Conservation (phyloP, 1,140 invertebrate species). For the Leptinotarsa defecta region DNA sequence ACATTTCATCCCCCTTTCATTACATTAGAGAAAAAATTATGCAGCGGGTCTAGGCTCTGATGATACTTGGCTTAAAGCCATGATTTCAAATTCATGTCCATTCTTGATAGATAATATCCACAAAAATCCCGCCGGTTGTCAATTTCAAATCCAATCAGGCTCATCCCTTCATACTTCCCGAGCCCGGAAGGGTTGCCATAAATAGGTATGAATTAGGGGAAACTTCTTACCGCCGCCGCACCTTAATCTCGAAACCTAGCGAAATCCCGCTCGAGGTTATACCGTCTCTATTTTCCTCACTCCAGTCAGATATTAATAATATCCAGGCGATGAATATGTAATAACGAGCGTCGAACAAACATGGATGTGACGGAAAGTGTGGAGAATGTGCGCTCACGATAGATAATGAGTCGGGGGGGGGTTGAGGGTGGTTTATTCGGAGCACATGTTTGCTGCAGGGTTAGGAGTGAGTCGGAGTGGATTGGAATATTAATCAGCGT, state of each 20-base stretch:
- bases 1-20: no score
- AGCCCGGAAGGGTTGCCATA: neutral
- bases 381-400: neutral
- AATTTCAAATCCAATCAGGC: no score
- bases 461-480: no score
- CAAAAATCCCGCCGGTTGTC: no score
- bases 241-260: neutral
- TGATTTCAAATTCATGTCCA: no score
- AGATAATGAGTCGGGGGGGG: neutral
- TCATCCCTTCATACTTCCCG: neutral
- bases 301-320: neutral
- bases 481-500: no score
- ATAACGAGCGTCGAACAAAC: neutral
- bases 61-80: no score
- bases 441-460: no score
- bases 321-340: neutral
- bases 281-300: neutral
- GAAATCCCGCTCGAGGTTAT: neutral
- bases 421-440: no score
- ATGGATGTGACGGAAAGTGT: conserved; percentile 5
- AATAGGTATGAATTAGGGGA: neutral
- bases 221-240: neutral
- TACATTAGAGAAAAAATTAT: no score
- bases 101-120: no score
- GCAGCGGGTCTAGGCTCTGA: no score